These are phyloP conservation scores for Enteromius fasciolatus DNA, from an alignment of 2,797 vertebrate species.

Conservation along the genomic window DNA sequence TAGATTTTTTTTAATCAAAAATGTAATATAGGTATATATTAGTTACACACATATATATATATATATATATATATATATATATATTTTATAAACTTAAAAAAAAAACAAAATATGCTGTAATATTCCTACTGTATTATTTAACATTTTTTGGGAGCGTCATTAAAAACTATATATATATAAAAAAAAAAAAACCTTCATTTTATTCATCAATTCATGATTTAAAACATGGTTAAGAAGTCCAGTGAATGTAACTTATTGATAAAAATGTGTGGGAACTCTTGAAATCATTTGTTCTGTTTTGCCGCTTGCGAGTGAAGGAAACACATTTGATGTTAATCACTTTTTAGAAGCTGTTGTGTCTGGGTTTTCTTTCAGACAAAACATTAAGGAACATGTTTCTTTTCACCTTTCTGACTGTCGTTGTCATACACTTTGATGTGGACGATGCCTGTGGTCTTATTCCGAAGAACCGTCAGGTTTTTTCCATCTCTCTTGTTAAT, in stretches of 20 bases:
- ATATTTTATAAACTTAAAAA: too few relatives aligned
- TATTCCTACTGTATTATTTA: not conserved
- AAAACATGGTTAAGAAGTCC: not conserved
- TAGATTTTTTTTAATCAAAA: too few relatives aligned
- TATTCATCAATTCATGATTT: not conserved
- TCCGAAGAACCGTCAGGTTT: constrained; percentile 76
- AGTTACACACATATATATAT: too few relatives aligned
- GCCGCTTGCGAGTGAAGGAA: not conserved
- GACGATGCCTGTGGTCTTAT: constrained; percentile 83
- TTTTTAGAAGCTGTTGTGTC: not conserved
- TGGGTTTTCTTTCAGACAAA: constrained; percentile 1
- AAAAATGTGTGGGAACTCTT: not conserved
- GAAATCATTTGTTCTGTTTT: not conserved
- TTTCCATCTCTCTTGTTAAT: constrained; percentile 84
- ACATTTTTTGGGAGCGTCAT: not conserved
- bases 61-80: too few relatives aligned
- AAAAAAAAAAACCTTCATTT: too few relatives aligned
- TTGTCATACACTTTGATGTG: constrained; percentile 87
- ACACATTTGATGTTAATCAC: not conserved
- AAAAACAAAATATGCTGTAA: not conserved
- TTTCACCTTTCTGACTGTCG: constrained; percentile 81
- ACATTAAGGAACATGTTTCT: not conserved
- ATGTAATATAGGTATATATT: too few relatives aligned
- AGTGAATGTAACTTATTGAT: not conserved
- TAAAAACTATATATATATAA: not conserved